Evolutionary conservation across 2,113 vertebrate species (phyloP).

Genomic region (Pseudonaja textilis): DNA sequence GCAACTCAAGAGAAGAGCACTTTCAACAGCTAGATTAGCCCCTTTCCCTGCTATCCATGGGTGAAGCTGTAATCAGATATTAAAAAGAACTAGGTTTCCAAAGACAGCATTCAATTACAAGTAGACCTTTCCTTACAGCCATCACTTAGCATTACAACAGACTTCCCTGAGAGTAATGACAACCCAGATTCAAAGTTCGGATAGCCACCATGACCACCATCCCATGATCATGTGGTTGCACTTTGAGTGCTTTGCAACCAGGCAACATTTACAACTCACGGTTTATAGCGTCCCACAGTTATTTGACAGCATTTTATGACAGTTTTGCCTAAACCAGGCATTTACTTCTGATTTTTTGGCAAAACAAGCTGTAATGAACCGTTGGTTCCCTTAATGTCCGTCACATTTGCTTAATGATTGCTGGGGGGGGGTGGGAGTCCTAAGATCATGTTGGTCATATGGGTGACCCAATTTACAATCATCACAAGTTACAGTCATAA

Average conservation of each 20-base stretch:
- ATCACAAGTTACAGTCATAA: neutral
- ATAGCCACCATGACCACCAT: neutral
- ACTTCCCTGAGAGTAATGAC: neutral
- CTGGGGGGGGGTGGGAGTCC: accelerated
- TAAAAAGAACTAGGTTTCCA: neutral
- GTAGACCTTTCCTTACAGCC: neutral
- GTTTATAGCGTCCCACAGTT: neutral
- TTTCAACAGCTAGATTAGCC: neutral
- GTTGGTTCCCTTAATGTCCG: neutral
- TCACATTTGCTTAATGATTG: neutral
- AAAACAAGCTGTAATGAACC: neutral
- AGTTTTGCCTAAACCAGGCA: neutral
- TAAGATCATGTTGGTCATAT: neutral
- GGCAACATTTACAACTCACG: neutral
- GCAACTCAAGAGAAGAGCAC: neutral
- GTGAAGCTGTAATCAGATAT: neutral
- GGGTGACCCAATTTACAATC: too few relatives aligned
- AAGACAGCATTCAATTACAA: neutral
- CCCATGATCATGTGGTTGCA: neutral
- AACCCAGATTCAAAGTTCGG: neutral
- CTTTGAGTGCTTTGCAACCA: neutral
- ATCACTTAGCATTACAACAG: neutral
- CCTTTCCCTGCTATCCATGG: neutral
- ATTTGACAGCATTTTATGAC: neutral
- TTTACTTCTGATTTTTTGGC: neutral